A percentile compares a stretch with the other conserved stretches of the same genome.
phyloP scores from a whole-genome alignment of 2,113 vertebrate genomes.

The Colossoma macropomum region DNA sequence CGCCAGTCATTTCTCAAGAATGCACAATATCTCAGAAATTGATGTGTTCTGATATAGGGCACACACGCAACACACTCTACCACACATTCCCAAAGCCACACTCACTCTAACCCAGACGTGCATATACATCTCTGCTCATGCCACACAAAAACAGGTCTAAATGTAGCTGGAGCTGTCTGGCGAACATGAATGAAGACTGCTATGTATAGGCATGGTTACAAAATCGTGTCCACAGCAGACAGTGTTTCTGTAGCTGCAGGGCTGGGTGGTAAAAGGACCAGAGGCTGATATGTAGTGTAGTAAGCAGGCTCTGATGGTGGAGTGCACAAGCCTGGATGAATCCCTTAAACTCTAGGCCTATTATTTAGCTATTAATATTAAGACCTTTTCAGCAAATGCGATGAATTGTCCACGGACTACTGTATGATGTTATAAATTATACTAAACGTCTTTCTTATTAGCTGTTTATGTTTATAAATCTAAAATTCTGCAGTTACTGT shows the following conservation, averaged over 20 bases:
- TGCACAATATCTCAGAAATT: not conserved
- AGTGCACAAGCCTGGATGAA: not conserved
- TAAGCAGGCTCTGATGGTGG: not conserved
- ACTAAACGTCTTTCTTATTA: too few relatives aligned
- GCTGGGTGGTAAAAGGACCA: slow-evolving; percentile 24
- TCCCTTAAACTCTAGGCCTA: not conserved
- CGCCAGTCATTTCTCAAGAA: not conserved
- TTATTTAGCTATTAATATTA: not conserved
- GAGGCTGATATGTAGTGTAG: not conserved
- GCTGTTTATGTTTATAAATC: too few relatives aligned
- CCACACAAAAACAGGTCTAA: slow-evolving; percentile 33
- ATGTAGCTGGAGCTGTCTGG: slow-evolving; percentile 38
- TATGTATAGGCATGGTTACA: slow-evolving; percentile 45
- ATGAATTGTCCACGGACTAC: not conserved
- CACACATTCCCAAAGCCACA: not conserved
- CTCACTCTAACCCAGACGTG: slow-evolving; percentile 8
- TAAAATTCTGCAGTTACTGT: too few relatives aligned
- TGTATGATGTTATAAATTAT: too few relatives aligned
- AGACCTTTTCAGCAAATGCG: not conserved
- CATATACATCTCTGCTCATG: slow-evolving; percentile 19
- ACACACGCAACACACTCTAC: not conserved
- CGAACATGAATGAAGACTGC: slow-evolving; percentile 38
- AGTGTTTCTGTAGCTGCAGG: slow-evolving; percentile 29
- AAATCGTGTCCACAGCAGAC: slow-evolving; percentile 30
- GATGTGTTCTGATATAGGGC: not conserved